Conservation (phyloP, 1,140 invertebrate species). For the Calliphora vicina region DNA sequence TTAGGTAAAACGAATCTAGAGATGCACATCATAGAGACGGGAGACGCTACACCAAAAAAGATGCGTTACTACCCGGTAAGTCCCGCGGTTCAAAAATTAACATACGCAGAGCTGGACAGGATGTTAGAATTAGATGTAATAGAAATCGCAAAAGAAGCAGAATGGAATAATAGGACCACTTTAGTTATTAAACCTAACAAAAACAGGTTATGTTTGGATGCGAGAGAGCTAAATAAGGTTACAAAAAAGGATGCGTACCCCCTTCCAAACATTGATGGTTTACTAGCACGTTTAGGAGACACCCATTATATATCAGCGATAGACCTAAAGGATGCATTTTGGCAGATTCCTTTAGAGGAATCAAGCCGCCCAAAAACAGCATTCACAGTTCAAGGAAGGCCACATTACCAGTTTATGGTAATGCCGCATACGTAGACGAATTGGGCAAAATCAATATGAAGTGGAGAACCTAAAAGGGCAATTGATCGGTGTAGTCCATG, state of each 20-base stretch:
- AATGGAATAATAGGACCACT: neutral
- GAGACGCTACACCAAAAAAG: neutral
- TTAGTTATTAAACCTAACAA: slow-evolving; percentile 17
- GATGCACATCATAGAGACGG: neutral
- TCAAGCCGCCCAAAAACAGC: neutral
- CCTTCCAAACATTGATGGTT: neutral
- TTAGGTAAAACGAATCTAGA: neutral
- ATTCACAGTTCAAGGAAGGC: neutral
- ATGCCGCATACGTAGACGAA: neutral
- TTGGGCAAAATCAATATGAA: neutral
- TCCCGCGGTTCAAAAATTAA: neutral
- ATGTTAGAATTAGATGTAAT: neutral
- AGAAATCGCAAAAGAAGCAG: neutral
- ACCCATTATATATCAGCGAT: neutral
- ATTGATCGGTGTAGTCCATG: neutral
- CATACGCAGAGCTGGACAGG: neutral
- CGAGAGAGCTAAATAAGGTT: slow-evolving; percentile 51
- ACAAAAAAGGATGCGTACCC: slow-evolving; percentile 47
- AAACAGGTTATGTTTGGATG: slow-evolving; percentile 57
- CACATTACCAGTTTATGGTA: neutral
- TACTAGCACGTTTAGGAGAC: neutral
- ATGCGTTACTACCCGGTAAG: neutral
- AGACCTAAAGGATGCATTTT: neutral
- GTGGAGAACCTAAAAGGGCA: neutral
- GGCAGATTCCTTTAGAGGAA: neutral